These are phyloP conservation scores for Merluccius polli DNA, from an alignment of 2,797 vertebrate species.

Conservation along the genomic window DNA sequence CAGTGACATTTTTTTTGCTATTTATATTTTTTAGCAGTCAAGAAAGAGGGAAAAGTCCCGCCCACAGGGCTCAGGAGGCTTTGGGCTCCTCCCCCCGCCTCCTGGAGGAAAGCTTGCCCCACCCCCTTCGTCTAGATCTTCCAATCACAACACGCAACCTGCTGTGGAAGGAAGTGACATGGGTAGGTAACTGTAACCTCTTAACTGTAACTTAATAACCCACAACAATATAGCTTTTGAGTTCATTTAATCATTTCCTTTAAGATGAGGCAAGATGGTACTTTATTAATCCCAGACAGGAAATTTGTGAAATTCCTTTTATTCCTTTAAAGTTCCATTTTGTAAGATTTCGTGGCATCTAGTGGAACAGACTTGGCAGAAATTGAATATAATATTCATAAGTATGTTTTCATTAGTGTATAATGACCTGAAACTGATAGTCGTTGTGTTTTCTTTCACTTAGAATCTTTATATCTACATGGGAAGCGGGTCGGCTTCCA, in stretches of 20 bases:
- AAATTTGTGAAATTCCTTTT: not conserved
- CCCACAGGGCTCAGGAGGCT: slow-evolving; percentile 75
- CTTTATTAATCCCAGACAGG: not conserved
- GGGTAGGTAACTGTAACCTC: slow-evolving; percentile 44
- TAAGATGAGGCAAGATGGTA: not conserved
- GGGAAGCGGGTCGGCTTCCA: no score
- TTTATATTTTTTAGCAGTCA: slow-evolving; percentile 71
- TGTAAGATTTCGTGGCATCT: no score
- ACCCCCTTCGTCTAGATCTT: slow-evolving; percentile 66
- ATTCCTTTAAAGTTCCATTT: no score
- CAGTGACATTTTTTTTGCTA: not conserved
- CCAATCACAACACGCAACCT: slow-evolving; percentile 65
- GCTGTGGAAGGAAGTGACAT: slow-evolving; percentile 53
- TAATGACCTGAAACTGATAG: no score
- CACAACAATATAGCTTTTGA: not conserved
- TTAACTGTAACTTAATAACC: not conserved
- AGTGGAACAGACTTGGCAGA: no score
- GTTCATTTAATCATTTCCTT: not conserved
- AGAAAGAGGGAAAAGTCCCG: slow-evolving; percentile 84
- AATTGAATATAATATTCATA: no score
- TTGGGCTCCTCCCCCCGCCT: slow-evolving; percentile 87
- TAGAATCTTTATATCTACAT: no score
- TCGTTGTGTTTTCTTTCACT: no score
- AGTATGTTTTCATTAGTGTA: no score
- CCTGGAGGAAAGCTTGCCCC: slow-evolving; percentile 83